Conservation (phyloP, 2,113 vertebrate genomes). For the Stictonetta naevosa region DNA sequence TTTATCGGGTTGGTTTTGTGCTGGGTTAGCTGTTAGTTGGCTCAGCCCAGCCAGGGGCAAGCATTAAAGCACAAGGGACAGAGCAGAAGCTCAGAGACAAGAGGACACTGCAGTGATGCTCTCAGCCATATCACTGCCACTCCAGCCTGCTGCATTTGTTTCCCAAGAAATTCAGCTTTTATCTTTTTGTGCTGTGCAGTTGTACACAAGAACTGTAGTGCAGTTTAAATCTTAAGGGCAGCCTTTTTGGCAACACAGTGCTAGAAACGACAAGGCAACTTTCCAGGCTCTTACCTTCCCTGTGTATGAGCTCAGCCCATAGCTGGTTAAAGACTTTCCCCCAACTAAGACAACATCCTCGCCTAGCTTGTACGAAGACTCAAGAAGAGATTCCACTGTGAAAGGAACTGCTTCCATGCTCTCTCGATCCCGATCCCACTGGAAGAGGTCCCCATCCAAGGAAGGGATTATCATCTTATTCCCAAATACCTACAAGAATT, state of each 20-base stretch:
- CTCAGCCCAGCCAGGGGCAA: not conserved
- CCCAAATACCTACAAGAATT: constrained; percentile 87
- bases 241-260: not conserved
- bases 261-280: not conserved
- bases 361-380: constrained; percentile 94
- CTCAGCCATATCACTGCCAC: not conserved
- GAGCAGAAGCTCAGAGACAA: not conserved
- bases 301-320: constrained; percentile 91
- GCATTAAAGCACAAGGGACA: not conserved
- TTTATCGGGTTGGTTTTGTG: not conserved
- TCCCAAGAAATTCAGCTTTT: not conserved
- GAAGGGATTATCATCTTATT: constrained; percentile 98
- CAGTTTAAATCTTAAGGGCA: not conserved
- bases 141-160: not conserved
- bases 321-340: constrained; percentile 94
- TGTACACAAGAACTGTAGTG: not conserved
- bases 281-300: constrained; percentile 85
- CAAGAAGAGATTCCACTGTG: constrained; percentile 95
- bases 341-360: constrained; percentile 96
- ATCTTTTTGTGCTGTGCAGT: rapidly evolving
- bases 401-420: constrained; percentile 98
- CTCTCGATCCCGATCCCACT: constrained; percentile 96
- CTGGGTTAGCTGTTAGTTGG: not conserved
- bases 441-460: constrained; percentile 95
- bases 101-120: not conserved